phyloP scores from a whole-genome alignment of 2,113 vertebrate genomes.

The Equus przewalskii region DNA sequence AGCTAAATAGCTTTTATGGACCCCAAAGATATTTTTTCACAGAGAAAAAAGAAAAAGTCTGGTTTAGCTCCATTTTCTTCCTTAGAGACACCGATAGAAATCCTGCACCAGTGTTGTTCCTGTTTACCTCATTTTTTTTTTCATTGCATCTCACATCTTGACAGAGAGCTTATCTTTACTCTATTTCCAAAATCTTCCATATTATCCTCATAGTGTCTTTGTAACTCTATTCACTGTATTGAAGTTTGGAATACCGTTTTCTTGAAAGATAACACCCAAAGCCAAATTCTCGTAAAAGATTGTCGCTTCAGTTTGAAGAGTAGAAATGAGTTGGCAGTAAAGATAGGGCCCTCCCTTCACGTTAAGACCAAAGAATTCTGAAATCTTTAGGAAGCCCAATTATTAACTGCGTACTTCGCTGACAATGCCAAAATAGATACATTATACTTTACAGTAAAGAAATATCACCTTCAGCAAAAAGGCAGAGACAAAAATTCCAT shows the following conservation, averaged over 20 bases:
- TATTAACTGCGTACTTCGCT: conserved; percentile 64
- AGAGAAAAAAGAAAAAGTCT: conserved; percentile 38
- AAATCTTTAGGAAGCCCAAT: conserved; percentile 73
- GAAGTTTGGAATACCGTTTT: conserved; percentile 71
- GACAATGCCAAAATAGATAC: conserved; percentile 61
- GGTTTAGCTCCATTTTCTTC: not conserved
- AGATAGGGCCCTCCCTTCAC: conserved; percentile 71
- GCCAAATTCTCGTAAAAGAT: conserved; percentile 77
- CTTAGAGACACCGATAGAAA: conserved; percentile 26
- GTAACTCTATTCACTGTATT: conserved; percentile 63
- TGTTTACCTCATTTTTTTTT: conserved; percentile 13
- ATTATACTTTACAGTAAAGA: conserved; percentile 76
- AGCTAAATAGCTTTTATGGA: conserved; percentile 22
- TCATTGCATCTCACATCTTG: conserved; percentile 65
- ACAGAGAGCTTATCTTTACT: conserved; percentile 72
- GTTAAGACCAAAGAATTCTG: conserved; percentile 72
- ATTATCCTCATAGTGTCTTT: conserved; percentile 70
- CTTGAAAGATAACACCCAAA: conserved; percentile 77
- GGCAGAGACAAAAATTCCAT: conserved; percentile 68
- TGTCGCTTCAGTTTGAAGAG: conserved; percentile 72
- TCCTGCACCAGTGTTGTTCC: not conserved
- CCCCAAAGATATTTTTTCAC: conserved; percentile 37
- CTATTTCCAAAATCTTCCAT: conserved; percentile 66
- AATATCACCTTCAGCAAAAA: conserved; percentile 75
- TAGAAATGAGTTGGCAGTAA: conserved; percentile 60